Evolutionary conservation across 2,797 vertebrate species (phyloP).

Genomic region (Chaetodon trifasciatus): DNA sequence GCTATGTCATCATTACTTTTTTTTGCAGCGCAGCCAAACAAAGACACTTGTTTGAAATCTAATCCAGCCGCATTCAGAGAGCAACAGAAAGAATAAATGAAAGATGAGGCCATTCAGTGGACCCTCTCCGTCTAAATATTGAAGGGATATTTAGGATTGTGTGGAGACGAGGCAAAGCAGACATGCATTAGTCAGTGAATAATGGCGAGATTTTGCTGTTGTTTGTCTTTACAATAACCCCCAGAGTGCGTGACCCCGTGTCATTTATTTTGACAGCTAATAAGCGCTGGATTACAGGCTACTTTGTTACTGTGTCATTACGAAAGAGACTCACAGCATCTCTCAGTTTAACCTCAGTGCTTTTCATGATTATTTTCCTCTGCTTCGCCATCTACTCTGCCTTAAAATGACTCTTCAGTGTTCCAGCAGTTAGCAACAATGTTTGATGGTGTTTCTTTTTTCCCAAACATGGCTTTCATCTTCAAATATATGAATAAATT

Average conservation of each 20-base stretch:
- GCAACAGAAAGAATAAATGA: background rate
- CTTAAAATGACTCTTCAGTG: background rate
- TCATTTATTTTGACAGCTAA: background rate
- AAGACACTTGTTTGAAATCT: slow-evolving; percentile 25
- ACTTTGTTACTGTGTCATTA: background rate
- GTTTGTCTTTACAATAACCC: slow-evolving; percentile 11
- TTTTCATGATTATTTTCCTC: slow-evolving; percentile 17
- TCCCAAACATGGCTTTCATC: background rate
- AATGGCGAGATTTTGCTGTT: slow-evolving; percentile 13
- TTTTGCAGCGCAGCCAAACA: slow-evolving; percentile 32
- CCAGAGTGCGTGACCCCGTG: background rate
- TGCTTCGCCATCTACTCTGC: slow-evolving; percentile 40
- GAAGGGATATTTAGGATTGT: background rate
- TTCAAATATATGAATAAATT: background rate
- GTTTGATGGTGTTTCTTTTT: too few species aligned
- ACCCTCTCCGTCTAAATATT: slow-evolving; percentile 13
- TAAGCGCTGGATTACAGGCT: background rate
- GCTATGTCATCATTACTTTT: slow-evolving; percentile 4
- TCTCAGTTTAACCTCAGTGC: background rate
- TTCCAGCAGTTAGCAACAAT: slow-evolving; percentile 9
- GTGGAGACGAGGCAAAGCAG: slow-evolving; percentile 6
- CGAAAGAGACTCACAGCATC: background rate
- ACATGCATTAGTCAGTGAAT: slow-evolving; percentile 16
- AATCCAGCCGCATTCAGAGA: slow-evolving; percentile 27
- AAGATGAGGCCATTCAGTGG: slow-evolving; percentile 12